Conservation (phyloP, 1,140 invertebrate species). For the Polyergus mexicanus region DNA sequence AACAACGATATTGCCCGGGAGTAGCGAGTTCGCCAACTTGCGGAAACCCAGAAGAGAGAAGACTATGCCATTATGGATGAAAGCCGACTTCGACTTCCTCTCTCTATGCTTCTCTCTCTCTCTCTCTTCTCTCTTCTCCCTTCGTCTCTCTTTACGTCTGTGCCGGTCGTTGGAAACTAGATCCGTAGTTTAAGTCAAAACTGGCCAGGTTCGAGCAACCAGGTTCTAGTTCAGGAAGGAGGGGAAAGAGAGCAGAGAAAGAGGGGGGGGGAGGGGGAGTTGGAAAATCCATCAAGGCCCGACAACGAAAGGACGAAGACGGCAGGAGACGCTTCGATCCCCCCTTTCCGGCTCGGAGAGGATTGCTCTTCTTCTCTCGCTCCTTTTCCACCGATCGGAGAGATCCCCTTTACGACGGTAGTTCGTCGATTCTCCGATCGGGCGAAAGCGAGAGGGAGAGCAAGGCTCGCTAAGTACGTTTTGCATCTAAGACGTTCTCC, state of each 20-base stretch:
- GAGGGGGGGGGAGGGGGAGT: no score
- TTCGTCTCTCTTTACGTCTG: conserved; percentile 29
- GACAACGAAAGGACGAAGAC: conserved; percentile 42
- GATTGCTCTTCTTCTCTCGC: conserved; percentile 40
- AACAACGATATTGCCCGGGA: conserved; percentile 1
- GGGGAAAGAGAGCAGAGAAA: background rate
- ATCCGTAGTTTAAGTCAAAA: conserved; percentile 68
- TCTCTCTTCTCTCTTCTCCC: conserved; percentile 5
- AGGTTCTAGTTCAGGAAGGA: conserved; percentile 45
- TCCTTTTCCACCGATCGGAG: conserved; percentile 59
- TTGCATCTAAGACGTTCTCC: conserved; percentile 80
- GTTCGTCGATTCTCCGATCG: conserved; percentile 25
- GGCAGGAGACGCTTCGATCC: conserved; percentile 38
- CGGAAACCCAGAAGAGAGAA: conserved; percentile 36
- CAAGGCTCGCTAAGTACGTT: conserved; percentile 78
- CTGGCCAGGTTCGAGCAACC: conserved; percentile 64
- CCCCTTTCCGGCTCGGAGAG: conserved; percentile 28
- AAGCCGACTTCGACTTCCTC: conserved; percentile 48
- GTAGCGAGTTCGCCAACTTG: conserved; percentile 42
- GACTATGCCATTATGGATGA: conserved; percentile 34
- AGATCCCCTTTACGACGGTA: conserved; percentile 63
- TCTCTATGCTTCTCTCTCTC: background rate
- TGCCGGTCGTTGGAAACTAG: conserved; percentile 68
- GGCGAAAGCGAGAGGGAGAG: conserved; percentile 48
- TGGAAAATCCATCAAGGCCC: conserved; percentile 75